Conservation (phyloP, 2,888 invertebrate species). For the Standfussiana lucernea region DNA sequence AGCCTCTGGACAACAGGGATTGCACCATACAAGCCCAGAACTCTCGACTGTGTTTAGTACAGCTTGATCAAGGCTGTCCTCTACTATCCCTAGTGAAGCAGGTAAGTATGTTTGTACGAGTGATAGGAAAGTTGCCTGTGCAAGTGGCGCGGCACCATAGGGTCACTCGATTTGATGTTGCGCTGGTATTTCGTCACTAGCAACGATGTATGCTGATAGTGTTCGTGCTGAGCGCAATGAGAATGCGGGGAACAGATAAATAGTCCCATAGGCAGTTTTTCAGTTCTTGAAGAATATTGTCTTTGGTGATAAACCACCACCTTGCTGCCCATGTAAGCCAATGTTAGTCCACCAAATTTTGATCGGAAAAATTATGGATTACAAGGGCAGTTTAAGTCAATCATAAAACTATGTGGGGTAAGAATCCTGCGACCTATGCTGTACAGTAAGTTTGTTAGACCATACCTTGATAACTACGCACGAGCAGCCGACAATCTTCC, state of each 20-base stretch:
- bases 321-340: no score
- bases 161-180: slow-evolving; percentile 81
- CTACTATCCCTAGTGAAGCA: neutral
- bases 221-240: slow-evolving; percentile 84
- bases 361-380: neutral
- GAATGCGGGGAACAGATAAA: neutral
- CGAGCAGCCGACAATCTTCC: slow-evolving; percentile 99
- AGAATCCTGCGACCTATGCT: neutral
- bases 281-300: neutral
- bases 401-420: neutral
- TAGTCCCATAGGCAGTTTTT: neutral
- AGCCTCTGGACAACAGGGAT: neutral
- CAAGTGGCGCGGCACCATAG: slow-evolving; percentile 84
- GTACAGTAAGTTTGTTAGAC: slow-evolving; percentile 29
- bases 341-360: neutral
- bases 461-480: slow-evolving; percentile 98
- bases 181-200: slow-evolving; percentile 78
- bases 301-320: no score
- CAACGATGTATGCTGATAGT: slow-evolving; percentile 73
- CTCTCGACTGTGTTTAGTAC: neutral
- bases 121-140: slow-evolving; percentile 86
- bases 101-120: slow-evolving; percentile 63
- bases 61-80: neutral
- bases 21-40: neutral
- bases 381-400: neutral